Evolutionary conservation across 2,888 invertebrate species (phyloP), one percentile per base, ranked within the genome.

Genomic region (Leptothorax acervorum): DNA sequence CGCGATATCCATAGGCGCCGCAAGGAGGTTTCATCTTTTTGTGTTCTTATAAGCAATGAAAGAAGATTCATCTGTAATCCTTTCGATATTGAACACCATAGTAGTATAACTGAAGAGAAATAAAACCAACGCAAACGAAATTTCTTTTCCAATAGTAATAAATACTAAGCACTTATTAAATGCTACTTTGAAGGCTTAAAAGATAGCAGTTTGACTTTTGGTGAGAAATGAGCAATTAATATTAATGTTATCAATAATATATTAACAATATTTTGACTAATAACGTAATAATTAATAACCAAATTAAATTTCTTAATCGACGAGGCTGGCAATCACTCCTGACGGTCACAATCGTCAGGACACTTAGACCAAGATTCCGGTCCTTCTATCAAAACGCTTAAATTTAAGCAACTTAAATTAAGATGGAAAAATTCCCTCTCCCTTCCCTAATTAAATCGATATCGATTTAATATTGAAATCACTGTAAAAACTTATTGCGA

Each of bases 1-100:
- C 68, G 78, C 12, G 51, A 53, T 60, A 57, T 48, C 71, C 57
- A 79, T 81, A 60, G 73, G 73, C 60, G 60, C 15, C 68, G 74
- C 57, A 8, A 79, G 23, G n/a, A 23, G 39, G 65, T 11, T 48
- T 31, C 3, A 28, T 4, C 18, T 76, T 18, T 11, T 35, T 53
- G 18, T 11, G 28, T 65, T 39, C 28, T 15, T 48, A 48, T 6
- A 42, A 5, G 9, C 23, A n/a, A 62, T 48, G 31, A 31, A 42
- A 39, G n/a, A 55, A 23, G 55, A 68, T 78, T 55, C 4, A 31
- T 68, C 15, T 57, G 1, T n/a, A 39, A 66, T 76, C 12, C 31
- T 68, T 39, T 65, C 66, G 11, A 1, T 51, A 63, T 2, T 2
- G 9, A 65, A 39, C 66, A 23, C 51, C 9, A 4, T 23, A 39